Evolutionary conservation across 2,113 vertebrate genomes (phyloP), one percentile per base, ranked within the genome.

Genomic region (Brachyistius frenatus): DNA sequence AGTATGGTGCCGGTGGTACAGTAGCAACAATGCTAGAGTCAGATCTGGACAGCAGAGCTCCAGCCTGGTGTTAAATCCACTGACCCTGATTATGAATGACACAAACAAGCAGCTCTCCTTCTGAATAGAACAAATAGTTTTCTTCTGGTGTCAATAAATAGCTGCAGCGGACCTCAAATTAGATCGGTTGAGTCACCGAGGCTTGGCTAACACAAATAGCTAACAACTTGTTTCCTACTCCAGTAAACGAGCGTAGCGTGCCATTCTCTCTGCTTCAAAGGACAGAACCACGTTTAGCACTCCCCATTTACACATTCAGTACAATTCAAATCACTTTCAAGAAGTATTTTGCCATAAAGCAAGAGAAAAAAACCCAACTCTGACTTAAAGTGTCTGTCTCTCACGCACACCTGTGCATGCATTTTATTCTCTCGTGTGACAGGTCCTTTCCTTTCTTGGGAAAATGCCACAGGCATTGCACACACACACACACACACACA

Each of bases 71-170:
- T 56, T 73, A 70, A 53, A 53, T 52, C 41, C 53, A 74, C 31
- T 3, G 32, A 64, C 35, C 31, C 2, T 11, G 15, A 68, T 62
- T 71, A 50, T 67, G 33, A 85, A 74, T 66, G 66, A 57, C 53
- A 68, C 65, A 71, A 75, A 66, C 74, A 61, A 49, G 41, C 47
- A n/a, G 61, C 7, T 68, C 66, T 16, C 30, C 44, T 50, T 58
- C 54, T 39, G 56, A 68, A 81, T n/a, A 79, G 66, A 80, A 78
- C 69, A 71, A 81, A 80, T 83, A 75, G 33, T 69, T 86, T 88
- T 87, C 58, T 36, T 80, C 67, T 79, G 57, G 52, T 71, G 76
- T 83, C 79, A 79, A 70, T 68, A 82, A 79, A 89, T 83, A 84
- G 70, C 74, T 65, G 64, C 74, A 78, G 69, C 71, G 53, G 70